Percentiles rank a stretch among this genome's conserved stretches.
Conservation (phyloP, 2,113 vertebrate genomes). For the Muntiacus reevesi region DNA sequence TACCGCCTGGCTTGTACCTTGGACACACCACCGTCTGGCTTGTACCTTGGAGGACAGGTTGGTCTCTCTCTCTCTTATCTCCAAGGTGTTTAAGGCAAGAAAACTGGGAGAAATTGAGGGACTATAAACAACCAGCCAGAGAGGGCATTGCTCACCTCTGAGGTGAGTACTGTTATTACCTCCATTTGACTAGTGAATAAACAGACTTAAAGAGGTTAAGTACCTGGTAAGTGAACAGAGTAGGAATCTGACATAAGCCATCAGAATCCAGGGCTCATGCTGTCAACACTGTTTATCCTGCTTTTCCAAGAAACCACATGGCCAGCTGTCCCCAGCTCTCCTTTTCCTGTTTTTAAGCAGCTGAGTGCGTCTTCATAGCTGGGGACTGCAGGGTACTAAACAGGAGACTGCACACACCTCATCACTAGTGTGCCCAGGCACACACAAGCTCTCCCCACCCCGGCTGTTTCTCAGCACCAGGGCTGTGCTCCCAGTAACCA, state of each 20-base stretch:
- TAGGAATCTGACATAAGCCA: neutral
- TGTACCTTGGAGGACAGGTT: neutral
- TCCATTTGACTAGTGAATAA: neutral
- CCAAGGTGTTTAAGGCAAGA: neutral
- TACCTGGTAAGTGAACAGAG: neutral
- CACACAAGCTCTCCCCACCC: too few species aligned
- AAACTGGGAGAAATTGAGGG: neutral
- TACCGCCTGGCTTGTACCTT: neutral
- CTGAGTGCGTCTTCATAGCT: neutral
- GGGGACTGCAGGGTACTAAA: neutral
- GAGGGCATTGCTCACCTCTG: too few species aligned
- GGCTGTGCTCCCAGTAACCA: neutral
- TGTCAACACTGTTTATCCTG: neutral
- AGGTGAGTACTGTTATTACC: neutral
- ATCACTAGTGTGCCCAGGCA: neutral
- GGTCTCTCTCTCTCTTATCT: neutral
- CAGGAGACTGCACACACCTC: neutral
- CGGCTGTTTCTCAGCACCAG: neutral
- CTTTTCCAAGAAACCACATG: neutral
- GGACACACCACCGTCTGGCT: neutral
- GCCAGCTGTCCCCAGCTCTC: neutral
- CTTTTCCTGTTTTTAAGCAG: neutral
- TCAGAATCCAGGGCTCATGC: neutral
- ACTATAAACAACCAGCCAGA: neutral
- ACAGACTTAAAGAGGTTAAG: neutral